Base-by-base conservation (phyloP, 2,888 invertebrate species). In the Brachyptera putata region DNA sequence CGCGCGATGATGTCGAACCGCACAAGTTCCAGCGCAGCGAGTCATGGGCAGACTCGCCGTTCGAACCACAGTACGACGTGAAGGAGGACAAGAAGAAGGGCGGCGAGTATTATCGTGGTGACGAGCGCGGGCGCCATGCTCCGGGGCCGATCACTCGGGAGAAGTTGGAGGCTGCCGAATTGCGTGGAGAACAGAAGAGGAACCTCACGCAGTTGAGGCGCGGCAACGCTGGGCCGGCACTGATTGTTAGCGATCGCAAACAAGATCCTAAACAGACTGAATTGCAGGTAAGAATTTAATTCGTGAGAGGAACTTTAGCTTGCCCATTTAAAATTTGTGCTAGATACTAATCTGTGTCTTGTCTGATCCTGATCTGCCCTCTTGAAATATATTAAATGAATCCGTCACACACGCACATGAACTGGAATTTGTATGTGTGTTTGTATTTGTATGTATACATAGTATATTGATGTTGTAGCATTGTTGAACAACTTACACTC, bases 81-180 rank as follows among this genome's bases (percentile, higher is more conserved):
- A 53, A 53, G 46, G 62, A 59, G 34, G 74, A 76, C 46, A 73
- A 71, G 63, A 70, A 73, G 59, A 70, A 75, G 60, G 71, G 71
- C 3, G 24, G 37, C 25, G 64, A 64, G 3, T 59, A 60, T 39
- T 60, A 56, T 22, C 58, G 61, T 22, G 57, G 55, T 21, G 58
- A 55, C 5, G 61, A 60, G 7, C 46, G 53, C 37, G 36, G 56
- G 7, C 46, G 34, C 14, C 75, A 76, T 62, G 79, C 81, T n/a
- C 81, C 82, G 0, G 81, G 81, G 16, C 82, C 83, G 1, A 81
- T 83, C 9, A 83, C 82, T 0, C 77, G 80, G 62, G 83, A 84
- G 59, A 79, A 80, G 65, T 74, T 84, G 16, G 82, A 81, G 68
- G 81, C 82, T 1, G 80, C 81, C 39, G 82, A 82, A 60, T 64